Conservation (phyloP, 2,797 vertebrate genomes). For the Enteromius mattozi region DNA sequence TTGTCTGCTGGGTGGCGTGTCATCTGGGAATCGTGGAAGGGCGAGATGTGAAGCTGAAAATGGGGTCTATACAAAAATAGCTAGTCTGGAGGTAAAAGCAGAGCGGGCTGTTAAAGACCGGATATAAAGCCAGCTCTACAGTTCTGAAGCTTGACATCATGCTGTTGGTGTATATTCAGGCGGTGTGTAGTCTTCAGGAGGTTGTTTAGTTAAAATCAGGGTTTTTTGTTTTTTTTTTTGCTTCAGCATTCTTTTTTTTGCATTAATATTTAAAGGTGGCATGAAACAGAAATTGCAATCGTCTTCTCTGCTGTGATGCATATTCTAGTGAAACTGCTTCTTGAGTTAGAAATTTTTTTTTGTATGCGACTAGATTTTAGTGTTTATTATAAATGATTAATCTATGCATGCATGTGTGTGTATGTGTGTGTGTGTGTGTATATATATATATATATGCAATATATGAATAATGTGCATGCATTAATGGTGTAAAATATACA, state of each 20-base stretch:
- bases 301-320: neutral
- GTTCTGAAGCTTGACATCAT: neutral
- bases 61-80: constrained; percentile 37
- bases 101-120: neutral
- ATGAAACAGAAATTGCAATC: neutral
- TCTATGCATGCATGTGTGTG: neutral
- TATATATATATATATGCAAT: no score
- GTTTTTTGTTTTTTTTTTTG: neutral
- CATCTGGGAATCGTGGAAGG: constrained; percentile 13
- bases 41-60: constrained; percentile 32
- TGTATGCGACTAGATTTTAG: neutral
- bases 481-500: no score
- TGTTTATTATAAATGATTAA: neutral
- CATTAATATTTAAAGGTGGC: neutral
- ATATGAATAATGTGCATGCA: no score
- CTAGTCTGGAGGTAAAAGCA: constrained; percentile 34
- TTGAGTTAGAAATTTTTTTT: neutral
- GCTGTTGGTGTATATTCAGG: neutral
- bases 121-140: neutral
- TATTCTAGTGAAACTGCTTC: neutral
- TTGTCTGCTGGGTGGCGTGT: neutral
- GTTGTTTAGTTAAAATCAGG: neutral
- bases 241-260: neutral
- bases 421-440: no score
- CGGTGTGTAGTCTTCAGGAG: neutral